phyloP scores from a whole-genome alignment of 2,888 invertebrate genomes.

The Pyrochroa serraticornis region DNA sequence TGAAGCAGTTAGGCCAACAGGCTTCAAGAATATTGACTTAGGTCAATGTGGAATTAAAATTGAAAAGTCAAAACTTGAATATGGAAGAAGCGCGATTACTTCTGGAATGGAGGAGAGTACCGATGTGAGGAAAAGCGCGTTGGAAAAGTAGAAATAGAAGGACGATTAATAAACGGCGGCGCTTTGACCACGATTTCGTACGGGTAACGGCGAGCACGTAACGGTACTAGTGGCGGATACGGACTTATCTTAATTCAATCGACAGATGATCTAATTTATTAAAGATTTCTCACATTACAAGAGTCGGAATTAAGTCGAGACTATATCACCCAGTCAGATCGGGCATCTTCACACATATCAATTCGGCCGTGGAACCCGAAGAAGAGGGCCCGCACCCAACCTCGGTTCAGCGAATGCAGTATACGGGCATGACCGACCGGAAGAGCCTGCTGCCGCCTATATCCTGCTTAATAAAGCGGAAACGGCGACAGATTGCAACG shows the following conservation, averaged over 20 bases:
- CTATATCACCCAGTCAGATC: slow-evolving; percentile 43
- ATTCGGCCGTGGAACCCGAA: slow-evolving; percentile 7
- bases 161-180: no score
- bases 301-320: slow-evolving; percentile 35
- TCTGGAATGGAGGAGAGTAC: no score
- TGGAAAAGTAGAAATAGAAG: no score
- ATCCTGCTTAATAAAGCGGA: slow-evolving; percentile 57
- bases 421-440: slow-evolving; percentile 47
- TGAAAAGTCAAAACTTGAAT: no score
- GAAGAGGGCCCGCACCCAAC: slow-evolving; percentile 25
- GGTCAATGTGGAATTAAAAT: no score
- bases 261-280: slow-evolving; percentile 43
- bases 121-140: no score
- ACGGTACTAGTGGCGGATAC: background rate
- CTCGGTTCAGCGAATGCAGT: slow-evolving; percentile 32
- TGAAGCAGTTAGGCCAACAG: no score
- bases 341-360: slow-evolving; percentile 36
- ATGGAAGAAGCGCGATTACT: no score
- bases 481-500: slow-evolving; percentile 52
- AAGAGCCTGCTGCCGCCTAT: slow-evolving; percentile 54
- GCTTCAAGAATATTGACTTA: no score
- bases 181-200: background rate
- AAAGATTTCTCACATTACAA: slow-evolving; percentile 46
- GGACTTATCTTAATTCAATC: slow-evolving; percentile 36
- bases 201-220: background rate